These are phyloP conservation scores for Belonocnema kinseyi DNA, from an alignment of 1,140 invertebrate species.

Conservation along the genomic window DNA sequence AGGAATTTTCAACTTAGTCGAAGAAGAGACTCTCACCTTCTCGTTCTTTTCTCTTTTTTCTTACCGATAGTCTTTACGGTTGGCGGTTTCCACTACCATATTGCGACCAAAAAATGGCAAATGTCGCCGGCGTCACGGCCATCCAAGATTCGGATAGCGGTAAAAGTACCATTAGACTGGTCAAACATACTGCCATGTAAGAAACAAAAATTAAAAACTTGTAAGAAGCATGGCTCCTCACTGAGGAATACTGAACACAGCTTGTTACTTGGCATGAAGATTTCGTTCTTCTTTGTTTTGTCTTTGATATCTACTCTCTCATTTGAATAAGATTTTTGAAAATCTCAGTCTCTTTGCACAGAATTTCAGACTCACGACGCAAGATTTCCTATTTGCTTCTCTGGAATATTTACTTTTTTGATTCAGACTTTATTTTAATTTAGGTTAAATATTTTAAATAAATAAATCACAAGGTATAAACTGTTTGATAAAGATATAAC, in stretches of 20 bases:
- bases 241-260: constrained; percentile 65
- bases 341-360: background rate
- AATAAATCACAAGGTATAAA: too few species aligned
- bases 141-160: constrained; percentile 78
- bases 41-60: constrained; percentile 61
- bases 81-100: constrained; percentile 94
- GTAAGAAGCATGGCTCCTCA: constrained; percentile 69
- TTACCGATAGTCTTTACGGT: constrained; percentile 90
- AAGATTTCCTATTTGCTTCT: background rate
- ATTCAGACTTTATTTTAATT: background rate
- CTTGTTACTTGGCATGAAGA: constrained; percentile 70
- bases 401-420: background rate
- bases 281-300: constrained; percentile 50
- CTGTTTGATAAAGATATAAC: too few species aligned
- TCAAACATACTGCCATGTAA: constrained; percentile 76
- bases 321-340: background rate
- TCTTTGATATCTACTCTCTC: constrained; percentile 39
- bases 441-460: too few species aligned
- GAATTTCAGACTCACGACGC: background rate
- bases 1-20: background rate
- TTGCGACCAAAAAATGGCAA: constrained; percentile 86
- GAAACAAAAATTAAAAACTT: constrained; percentile 66
- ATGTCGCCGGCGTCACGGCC: constrained; percentile 85
- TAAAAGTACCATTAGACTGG: constrained; percentile 76
- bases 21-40: background rate